Conservation (phyloP, 2,888 invertebrate species). For the Hipparchia semele region DNA sequence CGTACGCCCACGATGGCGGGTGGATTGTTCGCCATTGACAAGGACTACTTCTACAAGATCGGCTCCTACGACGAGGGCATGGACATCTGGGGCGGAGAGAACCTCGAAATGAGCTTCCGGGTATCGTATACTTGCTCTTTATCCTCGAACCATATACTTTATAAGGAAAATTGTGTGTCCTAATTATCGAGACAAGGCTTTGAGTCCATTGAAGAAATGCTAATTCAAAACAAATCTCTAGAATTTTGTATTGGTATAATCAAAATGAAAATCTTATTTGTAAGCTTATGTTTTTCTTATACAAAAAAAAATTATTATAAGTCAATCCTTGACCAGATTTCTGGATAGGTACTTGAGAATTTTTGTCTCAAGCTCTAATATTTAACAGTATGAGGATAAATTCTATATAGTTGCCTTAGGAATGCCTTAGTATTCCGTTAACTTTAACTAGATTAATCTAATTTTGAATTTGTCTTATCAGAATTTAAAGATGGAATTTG, state of each 20-base stretch:
- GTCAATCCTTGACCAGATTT: not conserved
- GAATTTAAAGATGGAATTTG: too few relatives aligned
- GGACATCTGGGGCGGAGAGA: constrained; percentile 99
- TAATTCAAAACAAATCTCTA: too few relatives aligned
- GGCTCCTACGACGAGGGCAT: constrained; percentile 99
- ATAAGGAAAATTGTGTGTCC: not conserved
- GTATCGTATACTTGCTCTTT: constrained; percentile 78
- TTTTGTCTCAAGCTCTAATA: not conserved
- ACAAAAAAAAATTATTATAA: not conserved
- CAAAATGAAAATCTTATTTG: not conserved
- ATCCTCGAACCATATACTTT: not conserved
- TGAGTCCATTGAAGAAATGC: not conserved
- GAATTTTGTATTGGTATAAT: too few relatives aligned
- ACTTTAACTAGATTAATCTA: too few relatives aligned
- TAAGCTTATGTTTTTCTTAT: not conserved
- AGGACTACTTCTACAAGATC: constrained; percentile 98
- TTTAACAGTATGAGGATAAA: too few relatives aligned
- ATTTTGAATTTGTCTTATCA: too few relatives aligned
- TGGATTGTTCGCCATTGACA: constrained; percentile 96
- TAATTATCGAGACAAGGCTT: not conserved
- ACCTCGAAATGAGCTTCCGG: constrained; percentile 97
- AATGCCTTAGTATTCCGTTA: too few relatives aligned
- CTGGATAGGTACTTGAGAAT: not conserved
- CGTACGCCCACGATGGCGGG: constrained; percentile 99
- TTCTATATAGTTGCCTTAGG: too few relatives aligned